Evolutionary conservation across 1,140 invertebrate genomes (phyloP).

Genomic region (Choristoneura fumiferana): DNA sequence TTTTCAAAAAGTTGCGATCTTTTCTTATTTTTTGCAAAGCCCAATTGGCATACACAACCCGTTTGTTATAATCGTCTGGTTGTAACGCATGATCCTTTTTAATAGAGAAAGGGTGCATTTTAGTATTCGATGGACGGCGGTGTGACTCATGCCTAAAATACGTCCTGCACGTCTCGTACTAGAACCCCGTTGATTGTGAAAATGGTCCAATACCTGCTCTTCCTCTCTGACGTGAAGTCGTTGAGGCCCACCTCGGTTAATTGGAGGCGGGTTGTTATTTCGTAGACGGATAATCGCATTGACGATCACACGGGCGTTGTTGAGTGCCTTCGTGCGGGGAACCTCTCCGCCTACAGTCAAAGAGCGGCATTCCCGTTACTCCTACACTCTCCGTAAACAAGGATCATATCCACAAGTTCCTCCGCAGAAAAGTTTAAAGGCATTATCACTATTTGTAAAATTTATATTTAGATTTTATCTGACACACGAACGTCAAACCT

Average conservation of each 20-base stretch:
- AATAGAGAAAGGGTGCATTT: neutral
- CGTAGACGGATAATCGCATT: too few relatives aligned
- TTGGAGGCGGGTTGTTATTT: slow-evolving; percentile 2
- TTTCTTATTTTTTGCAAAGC: slow-evolving; percentile 4
- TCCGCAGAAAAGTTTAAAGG: too few relatives aligned
- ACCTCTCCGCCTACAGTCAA: neutral
- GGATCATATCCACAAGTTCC: too few relatives aligned
- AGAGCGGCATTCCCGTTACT: slow-evolving; percentile 2
- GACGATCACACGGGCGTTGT: too few relatives aligned
- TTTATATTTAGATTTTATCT: neutral
- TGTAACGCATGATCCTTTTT: neutral
- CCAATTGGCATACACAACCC: neutral
- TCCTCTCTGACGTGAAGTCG: neutral
- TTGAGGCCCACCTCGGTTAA: neutral
- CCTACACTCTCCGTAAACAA: too few relatives aligned
- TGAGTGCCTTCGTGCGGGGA: too few relatives aligned
- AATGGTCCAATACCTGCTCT: too few relatives aligned
- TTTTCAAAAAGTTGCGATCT: neutral
- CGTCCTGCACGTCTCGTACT: slow-evolving; percentile 5
- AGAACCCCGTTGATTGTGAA: neutral
- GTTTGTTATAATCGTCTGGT: neutral
- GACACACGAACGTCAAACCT: too few relatives aligned
- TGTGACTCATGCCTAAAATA: neutral
- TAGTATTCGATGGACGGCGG: neutral
- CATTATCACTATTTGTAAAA: slow-evolving; percentile 4